Evolutionary conservation across 30 jellyfish, hydroid and myxozoan species (phyloP), one percentile per base, ranked within the genome.

Genomic region (Cassiopea andromeda): DNA sequence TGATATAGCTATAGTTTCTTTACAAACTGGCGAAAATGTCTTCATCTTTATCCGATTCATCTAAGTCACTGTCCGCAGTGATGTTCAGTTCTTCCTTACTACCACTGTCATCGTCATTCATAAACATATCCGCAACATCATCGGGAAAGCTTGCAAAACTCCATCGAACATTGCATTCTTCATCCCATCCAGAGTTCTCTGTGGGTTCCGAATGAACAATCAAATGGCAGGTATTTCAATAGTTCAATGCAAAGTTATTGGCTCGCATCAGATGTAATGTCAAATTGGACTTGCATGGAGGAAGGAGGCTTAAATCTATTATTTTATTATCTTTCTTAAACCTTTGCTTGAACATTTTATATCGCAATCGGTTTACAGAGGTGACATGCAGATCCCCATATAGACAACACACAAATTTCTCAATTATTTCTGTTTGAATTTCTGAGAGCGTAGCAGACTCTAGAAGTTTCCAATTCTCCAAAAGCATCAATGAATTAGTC

Each of bases 271-370:
- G 1, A 17, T 76, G 94, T 47, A 46, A 45, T 19, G 38, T 67
- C 69, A 87, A 48, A 48, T 78, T 87, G 44, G 77, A 43, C 61
- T 48, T 68, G 59, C 94, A 87, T 49, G 89, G 89, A 12, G 81
- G 92, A 50, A 84, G 85, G 77, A 71, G 92, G 84, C 78, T 69
- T 49, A 71, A 85, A 84, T 70, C 85, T 48, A 84, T 84, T 71
- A 84, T 48, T 84, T 84, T 84, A 78, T 71, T 71, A 57, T 59
- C 85, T 84, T 72, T 74, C 75, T 72, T 78, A 38, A 84, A 84
- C 78, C 61, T 84, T 50, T 59, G 92, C 85, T 48, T 12, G 69
- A 84, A 84, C 48, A 83, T 83, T 60, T 69, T 50, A 70, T 2
- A 69, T 71, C 72, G 76, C 27, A 54, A 13, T 48, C 77, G 85